Evolutionary conservation across 1,140 invertebrate genomes (phyloP).

Genomic region (Penaeus vannamei): DNA sequence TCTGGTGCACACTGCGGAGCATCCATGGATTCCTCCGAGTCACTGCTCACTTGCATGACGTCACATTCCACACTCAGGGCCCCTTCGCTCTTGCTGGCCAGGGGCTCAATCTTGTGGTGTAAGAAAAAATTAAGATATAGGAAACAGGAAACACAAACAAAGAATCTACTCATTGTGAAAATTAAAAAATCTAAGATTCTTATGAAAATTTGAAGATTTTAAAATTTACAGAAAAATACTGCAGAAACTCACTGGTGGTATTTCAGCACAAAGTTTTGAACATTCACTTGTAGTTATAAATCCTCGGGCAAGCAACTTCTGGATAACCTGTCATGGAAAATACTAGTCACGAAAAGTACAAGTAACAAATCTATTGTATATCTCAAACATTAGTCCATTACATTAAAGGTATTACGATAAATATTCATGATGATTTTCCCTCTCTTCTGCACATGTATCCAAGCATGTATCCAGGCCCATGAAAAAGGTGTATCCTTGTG

Average conservation of each 20-base stretch:
- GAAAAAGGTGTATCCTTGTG: too few relatives aligned
- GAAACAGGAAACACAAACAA: too few relatives aligned
- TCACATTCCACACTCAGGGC: slow-evolving; percentile 43
- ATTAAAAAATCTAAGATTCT: neutral
- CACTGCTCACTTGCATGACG: slow-evolving; percentile 56
- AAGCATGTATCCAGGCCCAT: too few relatives aligned
- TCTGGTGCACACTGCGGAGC: neutral
- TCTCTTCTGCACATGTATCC: too few relatives aligned
- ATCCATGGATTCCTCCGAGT: slow-evolving; percentile 47
- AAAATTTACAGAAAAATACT: slow-evolving; percentile 20
- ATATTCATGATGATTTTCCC: too few relatives aligned
- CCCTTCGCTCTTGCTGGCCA: slow-evolving; percentile 44
- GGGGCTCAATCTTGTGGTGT: slow-evolving; percentile 23
- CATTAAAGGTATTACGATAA: too few relatives aligned
- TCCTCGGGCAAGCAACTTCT: slow-evolving; percentile 61
- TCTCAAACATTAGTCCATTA: too few relatives aligned
- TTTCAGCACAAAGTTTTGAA: slow-evolving; percentile 62
- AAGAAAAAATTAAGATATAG: neutral
- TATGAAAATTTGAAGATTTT: neutral
- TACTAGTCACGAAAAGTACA: neutral
- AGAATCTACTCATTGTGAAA: too few relatives aligned
- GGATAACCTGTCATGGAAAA: slow-evolving; percentile 56
- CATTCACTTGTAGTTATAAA: slow-evolving; percentile 64
- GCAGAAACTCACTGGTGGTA: slow-evolving; percentile 51
- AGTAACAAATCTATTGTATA: too few relatives aligned